Percentiles rank a stretch among this genome's conserved stretches.
These are phyloP conservation scores for Stichopus chloronotus DNA, from an alignment of 35 echinoderm and acorn worm genomes.

Conservation along the genomic window DNA sequence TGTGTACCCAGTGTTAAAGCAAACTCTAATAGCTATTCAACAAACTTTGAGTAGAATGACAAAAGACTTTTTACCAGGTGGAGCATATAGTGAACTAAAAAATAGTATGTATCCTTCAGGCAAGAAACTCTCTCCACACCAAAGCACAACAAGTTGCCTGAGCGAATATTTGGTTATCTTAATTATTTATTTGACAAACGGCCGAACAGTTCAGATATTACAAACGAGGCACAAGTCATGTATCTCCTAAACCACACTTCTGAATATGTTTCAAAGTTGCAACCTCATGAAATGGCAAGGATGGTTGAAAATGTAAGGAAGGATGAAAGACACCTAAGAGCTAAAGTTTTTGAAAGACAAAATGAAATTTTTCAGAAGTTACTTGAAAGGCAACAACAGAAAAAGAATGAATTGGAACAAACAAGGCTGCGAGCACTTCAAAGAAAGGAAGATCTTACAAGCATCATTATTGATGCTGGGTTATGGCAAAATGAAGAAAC, in stretches of 20 bases:
- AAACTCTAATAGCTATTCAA: no score
- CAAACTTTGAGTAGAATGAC: no score
- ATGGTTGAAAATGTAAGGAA: neutral
- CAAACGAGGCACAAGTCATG: slow-evolving; percentile 69
- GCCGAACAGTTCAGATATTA: slow-evolving; percentile 32
- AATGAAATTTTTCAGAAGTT: neutral
- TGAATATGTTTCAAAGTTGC: neutral
- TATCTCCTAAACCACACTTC: slow-evolving; percentile 46
- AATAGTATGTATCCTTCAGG: no score
- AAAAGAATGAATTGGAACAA: neutral
- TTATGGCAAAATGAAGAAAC: slow-evolving; percentile 27
- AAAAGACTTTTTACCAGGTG: no score
- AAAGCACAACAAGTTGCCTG: no score
- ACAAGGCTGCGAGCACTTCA: neutral
- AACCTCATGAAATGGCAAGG: neutral
- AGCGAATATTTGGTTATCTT: slow-evolving; percentile 48
- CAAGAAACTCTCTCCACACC: no score
- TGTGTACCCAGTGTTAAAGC: no score
- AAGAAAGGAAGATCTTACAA: neutral
- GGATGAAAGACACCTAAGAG: neutral
- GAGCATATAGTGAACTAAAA: no score
- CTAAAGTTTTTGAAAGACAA: neutral
- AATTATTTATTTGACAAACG: slow-evolving; percentile 44
- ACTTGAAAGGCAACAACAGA: neutral
- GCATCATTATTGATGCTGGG: slow-evolving; percentile 17